Conservation (phyloP, 2,113 vertebrate genomes). For the Grus americana region DNA sequence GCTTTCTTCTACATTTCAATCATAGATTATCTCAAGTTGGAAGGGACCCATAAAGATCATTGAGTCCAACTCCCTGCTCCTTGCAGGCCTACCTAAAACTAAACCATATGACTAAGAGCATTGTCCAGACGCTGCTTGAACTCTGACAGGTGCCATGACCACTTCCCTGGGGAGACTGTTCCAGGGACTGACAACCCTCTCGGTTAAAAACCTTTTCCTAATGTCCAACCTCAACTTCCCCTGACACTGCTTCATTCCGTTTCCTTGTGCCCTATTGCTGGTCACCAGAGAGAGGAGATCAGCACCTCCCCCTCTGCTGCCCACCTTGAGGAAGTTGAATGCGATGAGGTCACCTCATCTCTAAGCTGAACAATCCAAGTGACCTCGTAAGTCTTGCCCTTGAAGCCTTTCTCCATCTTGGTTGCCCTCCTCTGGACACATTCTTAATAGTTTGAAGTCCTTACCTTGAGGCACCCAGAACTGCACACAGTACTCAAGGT, state of each 20-base stretch:
- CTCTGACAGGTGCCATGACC: no score
- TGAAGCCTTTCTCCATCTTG: rapidly evolving
- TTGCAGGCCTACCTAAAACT: no score
- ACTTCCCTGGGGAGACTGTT: no score
- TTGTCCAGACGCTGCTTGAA: no score
- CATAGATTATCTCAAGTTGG: background rate
- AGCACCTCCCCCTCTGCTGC: background rate
- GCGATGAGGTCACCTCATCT: background rate
- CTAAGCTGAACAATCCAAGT: background rate
- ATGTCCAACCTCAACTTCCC: no score
- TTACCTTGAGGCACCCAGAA: background rate
- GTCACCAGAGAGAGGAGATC: background rate
- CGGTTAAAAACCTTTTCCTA: no score
- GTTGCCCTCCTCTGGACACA: background rate
- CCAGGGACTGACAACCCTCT: no score
- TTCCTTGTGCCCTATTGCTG: rapidly evolving
- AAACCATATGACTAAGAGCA: no score
- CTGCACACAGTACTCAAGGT: background rate
- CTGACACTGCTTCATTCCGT: background rate
- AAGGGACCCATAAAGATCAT: background rate
- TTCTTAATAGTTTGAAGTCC: background rate
- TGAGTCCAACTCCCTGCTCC: background rate
- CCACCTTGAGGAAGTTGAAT: background rate
- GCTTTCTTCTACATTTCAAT: background rate
- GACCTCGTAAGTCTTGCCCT: background rate